Evolutionary conservation across 2,888 invertebrate species (phyloP).

Genomic region (Pachycephus smyrnensis): DNA sequence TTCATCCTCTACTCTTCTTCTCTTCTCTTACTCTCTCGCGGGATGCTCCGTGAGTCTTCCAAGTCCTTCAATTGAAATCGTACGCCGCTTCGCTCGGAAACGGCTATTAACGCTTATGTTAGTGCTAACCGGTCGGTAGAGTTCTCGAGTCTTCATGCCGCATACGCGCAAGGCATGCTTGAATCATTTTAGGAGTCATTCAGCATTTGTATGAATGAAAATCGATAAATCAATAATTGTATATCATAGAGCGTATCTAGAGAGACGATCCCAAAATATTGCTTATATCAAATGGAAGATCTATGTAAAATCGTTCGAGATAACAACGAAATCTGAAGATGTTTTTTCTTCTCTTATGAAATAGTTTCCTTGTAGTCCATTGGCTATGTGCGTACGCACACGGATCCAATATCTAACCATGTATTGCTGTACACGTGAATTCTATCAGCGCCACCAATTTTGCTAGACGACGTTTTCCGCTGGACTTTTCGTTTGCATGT

Average conservation of each 20-base stretch:
- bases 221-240: background rate
- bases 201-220: background rate
- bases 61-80: background rate
- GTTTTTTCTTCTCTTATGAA: background rate
- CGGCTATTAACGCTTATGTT: background rate
- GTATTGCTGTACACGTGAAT: too few species aligned
- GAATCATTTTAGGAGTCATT: background rate
- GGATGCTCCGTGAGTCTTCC: background rate
- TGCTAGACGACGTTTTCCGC: too few species aligned
- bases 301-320: background rate
- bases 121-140: background rate
- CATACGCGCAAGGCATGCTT: background rate
- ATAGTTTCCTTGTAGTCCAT: background rate
- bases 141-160: background rate
- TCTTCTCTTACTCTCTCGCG: background rate
- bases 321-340: background rate
- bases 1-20: slow-evolving; percentile 1
- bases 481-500: too few species aligned
- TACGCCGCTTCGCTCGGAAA: background rate
- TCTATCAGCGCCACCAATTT: too few species aligned
- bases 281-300: background rate
- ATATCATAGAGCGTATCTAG: background rate
- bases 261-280: background rate
- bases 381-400: too few species aligned
- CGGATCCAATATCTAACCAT: too few species aligned